Evolutionary conservation across 2,888 invertebrate genomes (phyloP).

Genomic region (Coenonympha glycerion): DNA sequence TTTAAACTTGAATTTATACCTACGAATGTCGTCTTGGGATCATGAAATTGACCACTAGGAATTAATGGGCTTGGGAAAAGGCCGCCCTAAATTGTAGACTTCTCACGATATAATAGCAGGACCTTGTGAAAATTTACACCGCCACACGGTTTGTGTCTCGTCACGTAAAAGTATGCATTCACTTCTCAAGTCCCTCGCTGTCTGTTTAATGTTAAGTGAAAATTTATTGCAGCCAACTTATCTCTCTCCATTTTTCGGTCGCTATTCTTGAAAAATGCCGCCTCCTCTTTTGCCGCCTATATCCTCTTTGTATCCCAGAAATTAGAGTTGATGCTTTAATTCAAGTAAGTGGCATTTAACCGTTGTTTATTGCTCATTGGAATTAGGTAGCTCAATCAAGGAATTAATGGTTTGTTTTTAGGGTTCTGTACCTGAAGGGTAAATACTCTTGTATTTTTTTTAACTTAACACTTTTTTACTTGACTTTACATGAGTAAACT

Average conservation of each 20-base stretch:
- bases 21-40: too few species aligned
- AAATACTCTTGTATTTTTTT: too few species aligned
- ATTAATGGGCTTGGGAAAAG: too few species aligned
- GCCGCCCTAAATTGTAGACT: too few species aligned
- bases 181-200: neutral
- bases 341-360: neutral
- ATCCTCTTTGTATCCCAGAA: conserved; percentile 7
- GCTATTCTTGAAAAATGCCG: conserved; percentile 13
- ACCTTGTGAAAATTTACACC: neutral
- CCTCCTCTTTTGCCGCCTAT: too few species aligned
- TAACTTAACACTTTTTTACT: too few species aligned
- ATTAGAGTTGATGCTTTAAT: conserved; percentile 9
- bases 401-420: too few species aligned
- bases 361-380: neutral
- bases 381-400: neutral
- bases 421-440: neutral
- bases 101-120: too few species aligned
- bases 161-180: neutral
- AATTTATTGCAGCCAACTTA: conserved; percentile 18
- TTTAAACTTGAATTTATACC: too few species aligned
- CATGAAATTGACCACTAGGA: too few species aligned
- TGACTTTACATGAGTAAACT: too few species aligned
- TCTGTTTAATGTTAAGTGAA: conserved; percentile 16
- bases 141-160: conserved; percentile 7
- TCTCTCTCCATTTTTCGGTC: conserved; percentile 15